Evolutionary conservation across 2,888 invertebrate species (phyloP).

Genomic region (Monochamus alternatus): DNA sequence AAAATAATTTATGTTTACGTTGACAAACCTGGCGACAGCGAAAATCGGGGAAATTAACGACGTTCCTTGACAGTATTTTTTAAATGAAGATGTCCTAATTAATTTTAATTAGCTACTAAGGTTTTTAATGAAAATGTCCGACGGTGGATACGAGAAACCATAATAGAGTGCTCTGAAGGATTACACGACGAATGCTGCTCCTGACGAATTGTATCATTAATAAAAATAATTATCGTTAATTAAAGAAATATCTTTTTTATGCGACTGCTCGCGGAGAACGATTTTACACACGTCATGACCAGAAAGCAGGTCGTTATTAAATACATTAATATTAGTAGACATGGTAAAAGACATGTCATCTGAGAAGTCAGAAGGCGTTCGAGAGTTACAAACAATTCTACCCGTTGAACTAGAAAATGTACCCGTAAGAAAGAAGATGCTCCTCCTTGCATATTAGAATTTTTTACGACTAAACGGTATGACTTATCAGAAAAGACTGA

Average conservation of each 20-base stretch:
- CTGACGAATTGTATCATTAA: background rate
- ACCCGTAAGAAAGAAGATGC: too few species aligned
- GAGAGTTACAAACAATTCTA: too few species aligned
- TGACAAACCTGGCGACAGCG: slow-evolving; percentile 39
- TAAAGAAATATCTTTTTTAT: background rate
- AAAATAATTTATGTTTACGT: slow-evolving; percentile 44
- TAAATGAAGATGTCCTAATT: slow-evolving; percentile 46
- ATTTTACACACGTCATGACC: background rate
- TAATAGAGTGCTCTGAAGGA: slow-evolving; percentile 3
- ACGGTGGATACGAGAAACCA: background rate
- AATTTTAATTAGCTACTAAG: slow-evolving; percentile 43
- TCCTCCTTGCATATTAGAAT: too few species aligned
- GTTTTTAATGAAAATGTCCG: slow-evolving; percentile 30
- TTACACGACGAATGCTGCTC: background rate
- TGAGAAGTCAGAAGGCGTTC: too few species aligned
- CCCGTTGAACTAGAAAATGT: too few species aligned
- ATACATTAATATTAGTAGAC: background rate
- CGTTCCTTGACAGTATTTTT: slow-evolving; percentile 42
- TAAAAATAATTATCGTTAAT: background rate
- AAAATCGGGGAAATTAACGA: slow-evolving; percentile 40
- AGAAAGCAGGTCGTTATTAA: background rate
- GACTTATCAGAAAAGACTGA: too few species aligned
- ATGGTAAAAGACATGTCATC: too few species aligned
- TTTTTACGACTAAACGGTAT: too few species aligned
- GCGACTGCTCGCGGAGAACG: background rate